phyloP scores from a whole-genome alignment of 2,888 invertebrate genomes.

The Eupithecia insigniata region DNA sequence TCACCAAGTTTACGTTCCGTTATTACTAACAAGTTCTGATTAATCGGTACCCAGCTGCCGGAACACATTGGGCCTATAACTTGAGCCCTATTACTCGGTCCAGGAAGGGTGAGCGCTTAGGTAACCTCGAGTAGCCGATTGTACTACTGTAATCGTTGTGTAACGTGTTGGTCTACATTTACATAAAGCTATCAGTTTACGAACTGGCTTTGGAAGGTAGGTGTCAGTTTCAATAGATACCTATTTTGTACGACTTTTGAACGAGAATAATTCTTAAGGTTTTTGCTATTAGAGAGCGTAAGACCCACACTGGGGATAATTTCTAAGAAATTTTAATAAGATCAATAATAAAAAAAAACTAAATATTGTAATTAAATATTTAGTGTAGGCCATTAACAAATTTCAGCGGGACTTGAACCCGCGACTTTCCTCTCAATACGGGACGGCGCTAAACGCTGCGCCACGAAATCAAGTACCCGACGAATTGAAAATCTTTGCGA shows the following conservation, averaged over 20 bases:
- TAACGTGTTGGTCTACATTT: slow-evolving; percentile 15
- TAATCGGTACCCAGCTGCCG: slow-evolving; percentile 15
- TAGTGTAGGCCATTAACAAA: no score
- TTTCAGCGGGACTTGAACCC: no score
- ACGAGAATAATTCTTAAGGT: not conserved
- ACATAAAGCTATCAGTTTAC: slow-evolving; percentile 10
- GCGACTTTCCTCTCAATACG: no score
- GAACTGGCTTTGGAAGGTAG: not conserved
- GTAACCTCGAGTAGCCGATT: slow-evolving; percentile 20
- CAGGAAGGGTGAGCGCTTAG: slow-evolving; percentile 27
- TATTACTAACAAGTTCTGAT: slow-evolving; percentile 7
- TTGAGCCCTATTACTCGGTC: slow-evolving; percentile 11
- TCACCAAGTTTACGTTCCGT: not conserved
- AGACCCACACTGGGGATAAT: no score
- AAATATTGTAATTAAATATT: no score
- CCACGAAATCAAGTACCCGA: no score
- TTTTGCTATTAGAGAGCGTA: no score
- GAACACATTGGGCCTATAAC: slow-evolving; percentile 24
- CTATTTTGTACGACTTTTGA: no score
- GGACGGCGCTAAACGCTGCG: no score
- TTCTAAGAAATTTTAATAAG: no score
- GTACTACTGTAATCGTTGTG: slow-evolving; percentile 20
- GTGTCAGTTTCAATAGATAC: not conserved
- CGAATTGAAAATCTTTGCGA: no score
- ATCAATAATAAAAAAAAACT: no score